Base-by-base conservation (phyloP, 2,113 vertebrate species). In the Scalopus aquaticus region DNA sequence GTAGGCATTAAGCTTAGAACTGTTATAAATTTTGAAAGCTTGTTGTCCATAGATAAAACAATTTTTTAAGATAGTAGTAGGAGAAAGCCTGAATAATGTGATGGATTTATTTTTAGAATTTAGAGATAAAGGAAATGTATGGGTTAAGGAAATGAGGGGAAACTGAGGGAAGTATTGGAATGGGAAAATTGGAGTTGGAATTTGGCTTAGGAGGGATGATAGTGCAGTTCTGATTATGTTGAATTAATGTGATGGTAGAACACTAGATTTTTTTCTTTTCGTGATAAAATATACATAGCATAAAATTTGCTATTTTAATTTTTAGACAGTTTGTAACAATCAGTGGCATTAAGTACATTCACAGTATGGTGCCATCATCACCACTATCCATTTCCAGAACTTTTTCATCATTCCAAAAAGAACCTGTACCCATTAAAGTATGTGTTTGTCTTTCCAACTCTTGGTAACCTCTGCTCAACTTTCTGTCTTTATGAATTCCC, bases 51-150 rank as follows among this genome's bases (percentile, higher is more conserved):
- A 78, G 62, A 19, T 82, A 60, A 94, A 72, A 79, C 7, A 70
- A 24, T 39, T 32, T 54, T 70, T 6, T 65, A 58, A 58, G 16
- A 42, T 77, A 77, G 19, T 70, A 11, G n/a, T 39, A 78, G 42
- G 73, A 93, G 64, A 79, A 90, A 91, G 30, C 64, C 64, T 79
- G n/a, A 67, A 37, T 74, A 82, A 86, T 42, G 12, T 90, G 32
- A 72, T 87, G 39, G 17, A 30, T 26, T 9, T 77, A 65, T 65
- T 93, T 93, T 24, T 88, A 69, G 74, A 86, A 70, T 16, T 64
- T 42, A 69, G 56, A 20, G 12, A 28, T 91, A 56, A 78, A n/a
- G 49, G 20, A 88, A 39, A 82, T 58, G 37, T 46, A 46, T 51
- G 11, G 56, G 54, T 32, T 69, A 80, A 80, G 51, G 39, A 84